phyloP scores from a whole-genome alignment of 2,888 invertebrate genomes.

The Iselma pallidipennis region DNA sequence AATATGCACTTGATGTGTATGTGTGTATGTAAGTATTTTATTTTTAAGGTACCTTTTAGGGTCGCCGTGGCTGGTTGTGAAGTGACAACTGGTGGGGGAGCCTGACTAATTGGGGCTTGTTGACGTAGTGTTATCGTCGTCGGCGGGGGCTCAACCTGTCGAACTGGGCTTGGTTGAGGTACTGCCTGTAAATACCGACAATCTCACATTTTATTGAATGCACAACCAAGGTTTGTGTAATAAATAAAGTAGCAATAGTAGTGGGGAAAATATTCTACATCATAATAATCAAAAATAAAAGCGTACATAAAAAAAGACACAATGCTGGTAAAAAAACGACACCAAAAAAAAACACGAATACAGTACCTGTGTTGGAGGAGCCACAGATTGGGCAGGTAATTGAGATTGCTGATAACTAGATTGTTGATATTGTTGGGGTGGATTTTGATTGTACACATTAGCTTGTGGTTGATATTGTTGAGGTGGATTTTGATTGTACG shows the following conservation, averaged over 20 bases:
- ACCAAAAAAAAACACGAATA: neutral
- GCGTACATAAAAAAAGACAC: neutral
- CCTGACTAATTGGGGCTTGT: slow-evolving; percentile 75
- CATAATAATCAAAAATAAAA: neutral
- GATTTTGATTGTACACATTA: neutral
- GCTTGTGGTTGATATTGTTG: slow-evolving; percentile 28
- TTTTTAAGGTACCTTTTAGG: slow-evolving; percentile 64
- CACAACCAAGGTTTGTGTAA: neutral
- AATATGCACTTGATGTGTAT: too few species aligned
- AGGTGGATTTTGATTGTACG: slow-evolving; percentile 32
- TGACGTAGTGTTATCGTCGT: slow-evolving; percentile 72
- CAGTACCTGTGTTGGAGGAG: slow-evolving; percentile 22
- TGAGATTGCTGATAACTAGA: slow-evolving; percentile 18
- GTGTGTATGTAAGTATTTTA: neutral
- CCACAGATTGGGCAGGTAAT: slow-evolving; percentile 23
- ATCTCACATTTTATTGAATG: slow-evolving; percentile 21
- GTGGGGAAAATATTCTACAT: neutral
- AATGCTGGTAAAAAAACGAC: neutral
- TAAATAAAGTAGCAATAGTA: too few species aligned
- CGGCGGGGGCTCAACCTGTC: slow-evolving; percentile 65
- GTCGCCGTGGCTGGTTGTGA: slow-evolving; percentile 81
- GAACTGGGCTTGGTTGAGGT: slow-evolving; percentile 25
- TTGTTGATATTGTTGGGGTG: slow-evolving; percentile 25
- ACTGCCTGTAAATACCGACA: slow-evolving; percentile 32
- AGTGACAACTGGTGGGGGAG: slow-evolving; percentile 72